Conservation (phyloP, 1,140 invertebrate species). For the Magallana gigas region DNA sequence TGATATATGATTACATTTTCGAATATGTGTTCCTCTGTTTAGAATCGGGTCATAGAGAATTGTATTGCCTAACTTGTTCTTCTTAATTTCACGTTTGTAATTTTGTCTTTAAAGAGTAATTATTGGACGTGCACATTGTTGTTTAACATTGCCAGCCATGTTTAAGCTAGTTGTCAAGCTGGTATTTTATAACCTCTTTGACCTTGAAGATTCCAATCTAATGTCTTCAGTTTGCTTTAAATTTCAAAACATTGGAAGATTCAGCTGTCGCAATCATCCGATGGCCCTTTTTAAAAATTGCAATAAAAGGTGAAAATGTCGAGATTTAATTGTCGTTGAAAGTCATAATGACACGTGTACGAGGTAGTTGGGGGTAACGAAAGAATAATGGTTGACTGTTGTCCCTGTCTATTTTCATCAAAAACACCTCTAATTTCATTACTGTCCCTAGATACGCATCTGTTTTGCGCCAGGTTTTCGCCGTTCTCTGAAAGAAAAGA, state of each 20-base stretch:
- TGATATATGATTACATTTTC: too few species aligned
- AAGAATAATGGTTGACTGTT: neutral
- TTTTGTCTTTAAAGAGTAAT: too few species aligned
- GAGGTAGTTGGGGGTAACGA: neutral
- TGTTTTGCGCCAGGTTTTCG: conserved; percentile 11
- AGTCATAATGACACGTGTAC: conserved; percentile 21
- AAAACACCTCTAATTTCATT: conserved; percentile 44
- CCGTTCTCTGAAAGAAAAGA: conserved; percentile 28
- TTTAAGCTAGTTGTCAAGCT: neutral
- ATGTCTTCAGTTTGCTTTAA: neutral
- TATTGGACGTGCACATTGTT: too few species aligned
- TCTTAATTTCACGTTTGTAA: too few species aligned
- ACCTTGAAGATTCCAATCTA: neutral
- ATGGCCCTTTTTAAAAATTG: neutral
- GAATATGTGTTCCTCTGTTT: too few species aligned
- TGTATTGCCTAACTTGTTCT: too few species aligned
- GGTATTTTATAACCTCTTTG: neutral
- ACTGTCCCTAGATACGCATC: neutral
- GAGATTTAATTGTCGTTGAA: conserved; percentile 10
- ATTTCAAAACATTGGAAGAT: neutral
- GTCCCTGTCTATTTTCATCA: conserved; percentile 33
- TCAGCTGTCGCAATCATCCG: conserved; percentile 1
- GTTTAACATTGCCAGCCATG: too few species aligned
- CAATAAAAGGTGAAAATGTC: conserved; percentile 30
- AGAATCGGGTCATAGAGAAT: too few species aligned